A percentile compares a stretch with the other conserved stretches of the same genome.
Conservation (phyloP, 2,113 vertebrate species). For the Perca fluviatilis region DNA sequence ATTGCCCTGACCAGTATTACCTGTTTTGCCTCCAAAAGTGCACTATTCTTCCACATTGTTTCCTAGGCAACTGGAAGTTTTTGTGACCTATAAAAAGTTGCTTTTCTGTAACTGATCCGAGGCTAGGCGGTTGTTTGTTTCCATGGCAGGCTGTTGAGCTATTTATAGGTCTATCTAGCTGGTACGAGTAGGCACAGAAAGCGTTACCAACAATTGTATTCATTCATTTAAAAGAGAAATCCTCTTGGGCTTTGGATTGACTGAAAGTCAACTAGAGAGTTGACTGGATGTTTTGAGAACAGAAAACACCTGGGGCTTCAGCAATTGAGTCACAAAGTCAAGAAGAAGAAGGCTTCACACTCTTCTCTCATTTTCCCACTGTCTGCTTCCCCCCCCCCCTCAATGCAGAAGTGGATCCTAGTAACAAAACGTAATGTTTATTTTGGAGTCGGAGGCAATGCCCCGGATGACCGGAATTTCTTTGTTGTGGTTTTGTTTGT, state of each 20-base stretch:
- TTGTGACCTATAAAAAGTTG: conserved; percentile 84
- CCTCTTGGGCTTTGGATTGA: conserved; percentile 1
- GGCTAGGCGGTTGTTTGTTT: conserved; percentile 73
- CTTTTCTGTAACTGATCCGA: conserved; percentile 79
- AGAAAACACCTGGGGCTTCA: conserved; percentile 51
- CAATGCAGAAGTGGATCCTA: conserved; percentile 44
- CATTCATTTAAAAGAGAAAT: conserved; percentile 23
- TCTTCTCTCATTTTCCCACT: conserved; percentile 45
- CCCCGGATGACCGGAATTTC: conserved; percentile 65
- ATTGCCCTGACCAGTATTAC: conserved; percentile 80
- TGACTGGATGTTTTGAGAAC: conserved; percentile 46
- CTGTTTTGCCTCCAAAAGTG: conserved; percentile 77
- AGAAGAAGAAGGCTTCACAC: conserved; percentile 64
- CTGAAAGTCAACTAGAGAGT: conserved; percentile 10
- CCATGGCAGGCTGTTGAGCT: conserved; percentile 73
- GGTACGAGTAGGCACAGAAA: conserved; percentile 48
- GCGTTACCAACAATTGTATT: conserved; percentile 35
- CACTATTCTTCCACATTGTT: conserved; percentile 77
- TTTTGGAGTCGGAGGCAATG: conserved; percentile 70
- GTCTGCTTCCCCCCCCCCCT: conserved; percentile 12
- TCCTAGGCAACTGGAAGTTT: conserved; percentile 83
- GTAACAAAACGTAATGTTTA: conserved; percentile 72
- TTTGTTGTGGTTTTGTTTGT: conserved; percentile 76
- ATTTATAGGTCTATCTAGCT: conserved; percentile 78
- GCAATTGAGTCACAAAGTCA: conserved; percentile 63